These are phyloP conservation scores for Rhingia rostrata DNA, from an alignment of 2,888 invertebrate genomes.

Conservation along the genomic window DNA sequence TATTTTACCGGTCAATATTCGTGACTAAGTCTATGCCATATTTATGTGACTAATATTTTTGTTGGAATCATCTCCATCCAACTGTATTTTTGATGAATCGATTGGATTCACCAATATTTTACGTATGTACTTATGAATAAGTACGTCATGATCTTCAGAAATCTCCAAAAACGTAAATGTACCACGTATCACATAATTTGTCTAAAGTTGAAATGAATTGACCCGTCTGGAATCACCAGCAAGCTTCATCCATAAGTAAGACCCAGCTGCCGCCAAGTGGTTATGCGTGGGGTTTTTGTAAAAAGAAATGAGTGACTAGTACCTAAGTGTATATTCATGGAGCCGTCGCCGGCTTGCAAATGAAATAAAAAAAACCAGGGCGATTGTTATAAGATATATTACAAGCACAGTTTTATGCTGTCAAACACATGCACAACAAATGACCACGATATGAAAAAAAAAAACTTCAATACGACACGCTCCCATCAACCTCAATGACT, in stretches of 20 bases:
- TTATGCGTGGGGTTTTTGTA: constrained; percentile 56
- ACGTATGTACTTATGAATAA: neutral
- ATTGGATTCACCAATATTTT: neutral
- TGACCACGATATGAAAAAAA: neutral
- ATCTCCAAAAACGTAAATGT: constrained; percentile 20
- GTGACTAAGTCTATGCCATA: neutral
- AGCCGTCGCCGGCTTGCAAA: neutral
- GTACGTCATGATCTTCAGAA: constrained; percentile 8
- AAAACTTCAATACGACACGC: neutral
- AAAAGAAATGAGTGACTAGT: constrained; percentile 31
- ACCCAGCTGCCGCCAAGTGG: constrained; percentile 58
- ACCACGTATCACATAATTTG: constrained; percentile 1
- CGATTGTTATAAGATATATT: neutral
- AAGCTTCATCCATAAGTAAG: constrained; percentile 56
- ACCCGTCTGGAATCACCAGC: constrained; percentile 25
- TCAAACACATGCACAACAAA: neutral
- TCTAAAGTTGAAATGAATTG: constrained; percentile 3
- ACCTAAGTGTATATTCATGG: neutral
- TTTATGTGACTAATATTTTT: constrained; percentile 4
- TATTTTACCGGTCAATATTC: constrained; percentile 1
- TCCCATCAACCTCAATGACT: constrained; percentile 10
- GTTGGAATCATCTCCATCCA: neutral
- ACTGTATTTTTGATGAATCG: neutral
- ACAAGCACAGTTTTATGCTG: neutral
- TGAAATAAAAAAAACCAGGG: constrained; percentile 27